These are phyloP conservation scores for Siniperca knerii DNA, from an alignment of 2,113 vertebrate genomes.

Conservation along the genomic window DNA sequence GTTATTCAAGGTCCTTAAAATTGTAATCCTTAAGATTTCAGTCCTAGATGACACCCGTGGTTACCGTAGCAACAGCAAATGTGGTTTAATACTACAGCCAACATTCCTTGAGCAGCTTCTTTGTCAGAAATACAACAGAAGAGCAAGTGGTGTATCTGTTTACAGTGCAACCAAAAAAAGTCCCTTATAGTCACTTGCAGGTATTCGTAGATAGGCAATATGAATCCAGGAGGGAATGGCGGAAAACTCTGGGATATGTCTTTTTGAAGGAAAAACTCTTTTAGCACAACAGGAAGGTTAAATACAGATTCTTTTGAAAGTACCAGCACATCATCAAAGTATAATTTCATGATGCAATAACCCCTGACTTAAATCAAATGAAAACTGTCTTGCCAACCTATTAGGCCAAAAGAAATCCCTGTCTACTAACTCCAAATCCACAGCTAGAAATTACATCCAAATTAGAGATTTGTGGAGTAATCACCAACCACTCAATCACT, in stretches of 20 bases:
- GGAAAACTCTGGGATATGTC: neutral
- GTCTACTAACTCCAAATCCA: constrained; percentile 35
- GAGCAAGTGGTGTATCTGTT: neutral
- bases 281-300: neutral
- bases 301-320: constrained; percentile 7
- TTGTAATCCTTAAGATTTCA: neutral
- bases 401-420: constrained; percentile 14
- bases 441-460: constrained; percentile 44
- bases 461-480: constrained; percentile 59
- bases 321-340: neutral
- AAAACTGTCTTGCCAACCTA: constrained; percentile 1
- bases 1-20: neutral
- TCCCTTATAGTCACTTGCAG: neutral
- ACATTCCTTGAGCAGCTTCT: neutral
- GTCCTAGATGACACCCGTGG: no score
- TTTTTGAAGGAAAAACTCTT: neutral
- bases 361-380: constrained; percentile 47
- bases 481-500: constrained; percentile 60
- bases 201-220: no score
- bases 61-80: neutral
- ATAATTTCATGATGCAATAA: constrained; percentile 42
- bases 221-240: neutral
- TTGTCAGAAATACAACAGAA: neutral
- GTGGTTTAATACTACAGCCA: neutral
- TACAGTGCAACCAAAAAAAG: neutral